Evolutionary conservation across 2,888 invertebrate species (phyloP), one percentile per base, ranked within the genome.

Genomic region (Scelioninae gen. 1): DNA sequence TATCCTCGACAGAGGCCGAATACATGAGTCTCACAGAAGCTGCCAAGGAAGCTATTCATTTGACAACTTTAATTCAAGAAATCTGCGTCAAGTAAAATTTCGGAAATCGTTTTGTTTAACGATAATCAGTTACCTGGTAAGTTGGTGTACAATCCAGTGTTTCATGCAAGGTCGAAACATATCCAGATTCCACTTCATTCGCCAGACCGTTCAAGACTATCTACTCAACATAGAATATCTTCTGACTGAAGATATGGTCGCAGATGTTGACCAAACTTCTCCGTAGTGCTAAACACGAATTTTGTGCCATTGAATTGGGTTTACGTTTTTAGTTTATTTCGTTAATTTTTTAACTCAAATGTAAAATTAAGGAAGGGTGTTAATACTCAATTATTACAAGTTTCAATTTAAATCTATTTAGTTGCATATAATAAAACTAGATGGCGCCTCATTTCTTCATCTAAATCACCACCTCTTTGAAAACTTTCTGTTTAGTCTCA

Each of bases 1-100:
- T 68, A 29, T 68, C 55, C 5, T 55, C 55, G 0, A 56, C 55
- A 0, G 68, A 68, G n/a, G 40, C 55, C 1, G 81, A 82, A 32
- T 82, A 82, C 51, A 80, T 76, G 81, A 72, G 75, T 9, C 15
- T 83, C 11, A 31, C 82, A 2, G 84, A 82, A n/a, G 71, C 80
- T 0, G 51, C 74, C 1, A 84, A 77, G 23, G 77, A 80, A 66
- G 45, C 82, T 11, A 38, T 77, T 1, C 69, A 76, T 16, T 13
- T 83, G 40, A 16, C 45, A 13, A 5, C 49, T 2, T 76, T 79
- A 10, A 23, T 62, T 16, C 9, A n/a, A 10, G 43, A 62, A 43
- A 13, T 62, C 13, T 43, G 62, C 31, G 40, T 62, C 15, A 23
- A 34, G 9, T n/a, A 9, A 32, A n/a, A n/a, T 13, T 10, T 45